These are phyloP conservation scores for Mesocentrotus franciscanus DNA, from an alignment of 53 echinoderm and acorn worm genomes.

Conservation along the genomic window DNA sequence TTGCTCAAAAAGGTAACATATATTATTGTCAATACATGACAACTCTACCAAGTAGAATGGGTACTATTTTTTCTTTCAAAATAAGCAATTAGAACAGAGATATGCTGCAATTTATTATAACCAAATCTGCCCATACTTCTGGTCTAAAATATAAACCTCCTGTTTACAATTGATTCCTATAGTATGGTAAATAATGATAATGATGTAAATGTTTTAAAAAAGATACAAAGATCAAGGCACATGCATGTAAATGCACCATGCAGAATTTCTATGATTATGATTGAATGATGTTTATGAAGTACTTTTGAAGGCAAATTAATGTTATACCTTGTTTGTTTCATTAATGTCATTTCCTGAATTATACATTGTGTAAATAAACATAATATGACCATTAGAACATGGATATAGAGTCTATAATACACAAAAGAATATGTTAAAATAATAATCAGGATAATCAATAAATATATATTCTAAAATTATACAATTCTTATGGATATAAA, in stretches of 20 bases:
- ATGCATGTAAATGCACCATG: conserved; percentile 53
- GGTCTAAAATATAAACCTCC: not conserved
- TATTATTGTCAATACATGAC: not conserved
- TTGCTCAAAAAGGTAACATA: not conserved
- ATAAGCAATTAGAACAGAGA: not conserved
- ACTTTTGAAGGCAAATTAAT: conserved; percentile 34
- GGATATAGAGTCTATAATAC: not conserved
- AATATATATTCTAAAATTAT: not conserved
- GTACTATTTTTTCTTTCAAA: not conserved
- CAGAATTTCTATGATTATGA: not conserved
- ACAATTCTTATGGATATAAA: not conserved
- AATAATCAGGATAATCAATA: not conserved
- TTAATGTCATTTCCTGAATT: not conserved
- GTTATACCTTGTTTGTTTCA: conserved; percentile 28
- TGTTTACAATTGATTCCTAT: not conserved
- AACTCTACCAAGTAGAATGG: not conserved
- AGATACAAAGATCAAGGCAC: conserved; percentile 49
- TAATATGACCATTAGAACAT: not conserved
- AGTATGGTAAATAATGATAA: not conserved
- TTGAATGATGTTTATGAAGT: not conserved
- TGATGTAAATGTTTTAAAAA: conserved; percentile 28
- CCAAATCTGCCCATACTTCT: not conserved
- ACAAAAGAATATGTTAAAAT: not conserved
- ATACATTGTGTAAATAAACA: not conserved
- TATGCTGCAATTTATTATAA: not conserved